Evolutionary conservation across 2,888 invertebrate genomes (phyloP), one percentile per base, ranked within the genome.

Genomic region (Glomeris marginata): DNA sequence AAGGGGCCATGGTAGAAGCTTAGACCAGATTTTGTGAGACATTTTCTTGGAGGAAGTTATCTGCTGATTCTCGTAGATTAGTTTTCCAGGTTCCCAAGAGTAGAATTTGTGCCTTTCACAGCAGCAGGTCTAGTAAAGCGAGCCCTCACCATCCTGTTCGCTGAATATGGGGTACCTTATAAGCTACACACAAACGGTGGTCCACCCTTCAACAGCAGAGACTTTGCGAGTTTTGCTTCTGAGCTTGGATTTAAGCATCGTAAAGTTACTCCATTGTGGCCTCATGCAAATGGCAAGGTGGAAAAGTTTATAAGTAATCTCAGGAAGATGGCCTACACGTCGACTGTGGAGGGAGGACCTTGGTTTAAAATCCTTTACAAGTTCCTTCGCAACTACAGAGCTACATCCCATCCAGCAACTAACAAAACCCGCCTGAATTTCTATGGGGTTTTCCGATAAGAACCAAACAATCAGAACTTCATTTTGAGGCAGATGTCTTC

Each of bases 41-140:
- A 10, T 8, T 8, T 41, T 11, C 49, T 47, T 4, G 21, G n/a
- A 11, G 41, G 48, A 34, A 21, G 49, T 16, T 47, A 52, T 38
- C 22, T 56, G 45, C 21, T 56, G 16, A 52, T 55, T 16, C 44
- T 49, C 20, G 49, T 47, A 28, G 49, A 51, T 33, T 16, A 46
- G 22, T 47, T 41, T 15, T 52, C 38, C 20, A 54, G 41, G 40
- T 48, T 38, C 21, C 49, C 52, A 35, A 41, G 45, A 6, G 45
- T 52, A 15, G 38, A 45, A 10, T 8, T 33, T 13, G 28, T 52
- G 22, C 21, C 41, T 11, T 37, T 38, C 16, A 49, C 51, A 11
- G 41, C 46, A 18, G 34, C 47, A 2, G 15, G 21, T 22, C 41
- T 22, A 11, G 41, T 49, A 16, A 49, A 50, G 5, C 38, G 35